These are phyloP conservation scores for Stegodyphus dumicola DNA, from an alignment of 1,140 invertebrate genomes.

Conservation along the genomic window DNA sequence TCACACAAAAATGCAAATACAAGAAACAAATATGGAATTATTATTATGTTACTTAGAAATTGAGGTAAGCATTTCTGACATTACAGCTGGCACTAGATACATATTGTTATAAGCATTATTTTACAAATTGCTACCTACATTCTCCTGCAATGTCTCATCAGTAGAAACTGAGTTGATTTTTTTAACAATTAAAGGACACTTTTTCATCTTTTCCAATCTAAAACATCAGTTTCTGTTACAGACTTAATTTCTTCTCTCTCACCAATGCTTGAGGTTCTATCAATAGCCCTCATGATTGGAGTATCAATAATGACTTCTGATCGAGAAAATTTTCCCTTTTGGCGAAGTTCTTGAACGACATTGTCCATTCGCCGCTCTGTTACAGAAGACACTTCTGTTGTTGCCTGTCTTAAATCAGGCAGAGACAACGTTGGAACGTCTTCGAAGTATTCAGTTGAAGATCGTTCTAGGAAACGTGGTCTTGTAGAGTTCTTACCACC, in stretches of 20 bases:
- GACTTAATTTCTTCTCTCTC: constrained; percentile 62
- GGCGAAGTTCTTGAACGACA: constrained; percentile 41
- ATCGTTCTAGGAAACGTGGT: constrained; percentile 34
- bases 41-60: neutral
- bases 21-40: too few relatives aligned
- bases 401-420: constrained; percentile 26
- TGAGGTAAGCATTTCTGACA: too few relatives aligned
- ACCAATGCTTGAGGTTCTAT: constrained; percentile 31
- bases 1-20: too few relatives aligned
- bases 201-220: constrained; percentile 62
- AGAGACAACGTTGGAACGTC: constrained; percentile 33
- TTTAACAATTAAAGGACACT: too few relatives aligned
- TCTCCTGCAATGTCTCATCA: too few relatives aligned
- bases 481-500: neutral
- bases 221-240: constrained; percentile 62
- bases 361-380: constrained; percentile 50
- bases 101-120: constrained; percentile 3
- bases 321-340: constrained; percentile 42
- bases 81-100: constrained; percentile 18
- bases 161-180: too few relatives aligned
- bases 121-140: neutral
- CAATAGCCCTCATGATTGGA: constrained; percentile 49
- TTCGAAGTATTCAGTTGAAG: constrained; percentile 45
- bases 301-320: constrained; percentile 54
- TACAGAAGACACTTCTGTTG: constrained; percentile 26